Conservation (phyloP, 2,113 vertebrate genomes). For the Emydocephalus ijimae region DNA sequence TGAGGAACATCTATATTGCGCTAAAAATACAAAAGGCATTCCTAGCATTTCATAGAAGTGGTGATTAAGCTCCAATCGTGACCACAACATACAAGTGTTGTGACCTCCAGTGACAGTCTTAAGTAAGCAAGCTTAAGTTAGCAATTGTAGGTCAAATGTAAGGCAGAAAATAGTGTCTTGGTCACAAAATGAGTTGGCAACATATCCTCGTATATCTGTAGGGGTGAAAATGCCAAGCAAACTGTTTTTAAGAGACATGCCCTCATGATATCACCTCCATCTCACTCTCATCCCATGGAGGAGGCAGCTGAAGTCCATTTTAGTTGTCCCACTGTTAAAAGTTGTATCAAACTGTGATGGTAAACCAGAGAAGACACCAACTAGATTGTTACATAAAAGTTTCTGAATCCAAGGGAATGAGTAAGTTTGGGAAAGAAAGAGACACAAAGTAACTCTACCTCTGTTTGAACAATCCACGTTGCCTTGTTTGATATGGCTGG, state of each 20-base stretch:
- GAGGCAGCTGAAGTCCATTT: not conserved
- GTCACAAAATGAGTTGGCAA: not conserved
- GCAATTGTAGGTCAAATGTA: not conserved
- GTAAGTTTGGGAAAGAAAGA: not conserved
- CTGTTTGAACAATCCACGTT: not conserved
- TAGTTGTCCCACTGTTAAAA: not conserved
- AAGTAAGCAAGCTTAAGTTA: not conserved
- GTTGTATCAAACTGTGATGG: not conserved
- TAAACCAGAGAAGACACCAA: not conserved
- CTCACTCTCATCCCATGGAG: not conserved
- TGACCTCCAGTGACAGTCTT: not conserved
- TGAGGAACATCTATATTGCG: not conserved
- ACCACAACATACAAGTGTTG: not conserved
- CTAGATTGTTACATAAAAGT: not conserved
- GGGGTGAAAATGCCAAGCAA: not conserved
- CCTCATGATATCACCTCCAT: not conserved
- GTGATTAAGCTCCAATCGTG: not conserved
- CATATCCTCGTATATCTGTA: not conserved
- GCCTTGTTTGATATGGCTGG: not conserved
- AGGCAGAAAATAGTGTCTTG: not conserved
- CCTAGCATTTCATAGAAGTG: not conserved
- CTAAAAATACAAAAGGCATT: not conserved
- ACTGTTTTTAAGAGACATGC: not conserved
- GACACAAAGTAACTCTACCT: not conserved
- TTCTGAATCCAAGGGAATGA: not conserved